Conservation (phyloP, 2,797 vertebrate genomes). For the Ficedula albicollis region DNA sequence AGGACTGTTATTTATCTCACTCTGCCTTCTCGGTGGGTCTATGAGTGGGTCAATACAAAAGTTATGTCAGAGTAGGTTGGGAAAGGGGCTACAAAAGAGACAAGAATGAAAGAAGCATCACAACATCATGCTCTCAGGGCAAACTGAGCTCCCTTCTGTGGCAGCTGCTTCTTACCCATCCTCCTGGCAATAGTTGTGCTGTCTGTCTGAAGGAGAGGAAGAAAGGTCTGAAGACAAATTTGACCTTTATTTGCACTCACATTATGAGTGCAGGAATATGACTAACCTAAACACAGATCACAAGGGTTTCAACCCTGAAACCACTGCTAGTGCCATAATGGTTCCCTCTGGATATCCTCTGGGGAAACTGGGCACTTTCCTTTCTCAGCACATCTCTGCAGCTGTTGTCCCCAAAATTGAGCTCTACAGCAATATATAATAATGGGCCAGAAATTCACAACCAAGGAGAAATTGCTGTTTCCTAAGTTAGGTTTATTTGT, state of each 20-base stretch:
- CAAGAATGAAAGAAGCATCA: not conserved
- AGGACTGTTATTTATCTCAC: not conserved
- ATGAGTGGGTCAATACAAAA: not conserved
- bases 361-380: not conserved
- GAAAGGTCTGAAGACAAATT: not conserved
- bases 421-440: not conserved
- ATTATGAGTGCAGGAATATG: not conserved
- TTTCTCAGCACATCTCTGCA: not conserved
- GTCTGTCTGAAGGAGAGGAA: not conserved
- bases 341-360: not conserved
- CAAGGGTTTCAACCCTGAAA: not conserved
- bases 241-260: not conserved
- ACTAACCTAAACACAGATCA: not conserved
- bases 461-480: not conserved
- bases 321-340: not conserved
- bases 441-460: not conserved
- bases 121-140: not conserved
- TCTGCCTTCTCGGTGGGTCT: not conserved
- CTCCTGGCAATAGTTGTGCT: not conserved
- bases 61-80: not conserved
- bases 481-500: not conserved
- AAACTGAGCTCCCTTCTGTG: not conserved
- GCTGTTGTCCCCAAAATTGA: not conserved
- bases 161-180: not conserved
- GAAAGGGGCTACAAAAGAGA: not conserved